A percentile compares a stretch with the other conserved stretches of the same genome.
Conservation (phyloP, 2,797 vertebrate species). For the Coluber constrictor region DNA sequence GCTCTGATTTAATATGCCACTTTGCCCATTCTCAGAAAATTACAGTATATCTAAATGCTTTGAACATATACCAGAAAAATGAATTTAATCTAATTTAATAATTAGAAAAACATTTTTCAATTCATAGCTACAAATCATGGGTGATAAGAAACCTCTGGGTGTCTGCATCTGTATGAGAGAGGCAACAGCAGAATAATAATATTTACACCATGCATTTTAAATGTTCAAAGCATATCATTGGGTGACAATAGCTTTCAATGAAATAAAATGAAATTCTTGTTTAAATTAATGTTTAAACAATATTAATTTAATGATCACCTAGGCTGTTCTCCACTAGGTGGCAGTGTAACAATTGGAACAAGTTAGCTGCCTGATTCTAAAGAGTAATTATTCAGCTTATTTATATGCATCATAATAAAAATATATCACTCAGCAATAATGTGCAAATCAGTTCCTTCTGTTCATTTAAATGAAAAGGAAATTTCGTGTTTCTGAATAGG, state of each 20-base stretch:
- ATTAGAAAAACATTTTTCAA: background rate
- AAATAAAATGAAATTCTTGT: background rate
- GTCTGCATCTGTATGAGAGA: background rate
- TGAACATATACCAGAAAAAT: background rate
- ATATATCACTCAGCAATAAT: background rate
- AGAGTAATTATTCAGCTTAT: background rate
- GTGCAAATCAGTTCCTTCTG: background rate
- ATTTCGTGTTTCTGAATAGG: background rate
- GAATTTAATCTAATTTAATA: background rate
- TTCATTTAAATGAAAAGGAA: background rate
- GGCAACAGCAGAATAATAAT: background rate
- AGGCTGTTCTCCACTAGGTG: slow-evolving; percentile 53
- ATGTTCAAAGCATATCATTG: background rate
- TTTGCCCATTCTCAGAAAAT: background rate
- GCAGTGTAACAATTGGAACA: slow-evolving; percentile 35
- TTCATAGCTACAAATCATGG: background rate
- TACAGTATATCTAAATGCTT: background rate
- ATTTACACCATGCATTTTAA: background rate
- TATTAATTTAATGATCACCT: background rate
- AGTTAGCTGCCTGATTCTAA: background rate
- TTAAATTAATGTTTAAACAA: background rate
- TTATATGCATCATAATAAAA: background rate
- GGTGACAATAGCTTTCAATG: background rate
- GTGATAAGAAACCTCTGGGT: background rate
- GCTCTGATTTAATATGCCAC: background rate